Conservation (phyloP, 2,113 vertebrate species). For the Porphyrio hochstetteri region DNA sequence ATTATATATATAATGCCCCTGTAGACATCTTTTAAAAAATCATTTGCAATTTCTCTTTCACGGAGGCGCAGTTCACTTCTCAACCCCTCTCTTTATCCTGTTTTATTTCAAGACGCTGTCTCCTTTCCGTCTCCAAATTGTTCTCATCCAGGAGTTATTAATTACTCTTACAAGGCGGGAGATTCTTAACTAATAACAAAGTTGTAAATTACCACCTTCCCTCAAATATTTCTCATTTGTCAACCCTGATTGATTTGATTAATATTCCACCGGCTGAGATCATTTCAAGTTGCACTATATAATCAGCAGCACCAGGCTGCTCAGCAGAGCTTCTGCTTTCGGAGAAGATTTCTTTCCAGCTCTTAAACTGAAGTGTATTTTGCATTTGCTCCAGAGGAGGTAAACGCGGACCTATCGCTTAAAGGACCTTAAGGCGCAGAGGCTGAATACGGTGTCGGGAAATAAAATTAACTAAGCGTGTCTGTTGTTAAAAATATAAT, state of each 20-base stretch:
- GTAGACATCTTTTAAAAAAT: slow-evolving; percentile 13
- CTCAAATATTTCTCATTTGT: slow-evolving; percentile 81
- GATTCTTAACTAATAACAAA: slow-evolving; percentile 84
- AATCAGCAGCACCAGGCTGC: slow-evolving; percentile 40
- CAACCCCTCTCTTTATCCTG: slow-evolving; percentile 46
- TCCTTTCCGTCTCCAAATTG: slow-evolving; percentile 63
- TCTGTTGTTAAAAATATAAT: neutral
- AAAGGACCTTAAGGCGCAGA: neutral
- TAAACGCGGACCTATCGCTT: neutral
- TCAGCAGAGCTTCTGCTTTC: neutral
- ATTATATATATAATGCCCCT: slow-evolving; percentile 21
- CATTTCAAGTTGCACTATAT: slow-evolving; percentile 58
- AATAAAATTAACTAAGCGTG: neutral
- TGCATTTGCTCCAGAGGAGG: neutral
- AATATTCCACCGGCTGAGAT: slow-evolving; percentile 73
- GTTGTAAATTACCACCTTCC: slow-evolving; percentile 81
- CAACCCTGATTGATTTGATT: slow-evolving; percentile 79
- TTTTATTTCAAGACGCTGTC: slow-evolving; percentile 49
- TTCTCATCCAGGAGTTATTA: slow-evolving; percentile 76
- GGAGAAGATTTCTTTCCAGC: neutral
- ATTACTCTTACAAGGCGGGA: slow-evolving; percentile 77
- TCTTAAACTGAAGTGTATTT: neutral
- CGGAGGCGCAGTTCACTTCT: slow-evolving; percentile 11
- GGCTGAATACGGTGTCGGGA: neutral
- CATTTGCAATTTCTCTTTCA: slow-evolving; percentile 58